phyloP scores from a whole-genome alignment of 2,113 vertebrate species.

The Indicator maculatus region DNA sequence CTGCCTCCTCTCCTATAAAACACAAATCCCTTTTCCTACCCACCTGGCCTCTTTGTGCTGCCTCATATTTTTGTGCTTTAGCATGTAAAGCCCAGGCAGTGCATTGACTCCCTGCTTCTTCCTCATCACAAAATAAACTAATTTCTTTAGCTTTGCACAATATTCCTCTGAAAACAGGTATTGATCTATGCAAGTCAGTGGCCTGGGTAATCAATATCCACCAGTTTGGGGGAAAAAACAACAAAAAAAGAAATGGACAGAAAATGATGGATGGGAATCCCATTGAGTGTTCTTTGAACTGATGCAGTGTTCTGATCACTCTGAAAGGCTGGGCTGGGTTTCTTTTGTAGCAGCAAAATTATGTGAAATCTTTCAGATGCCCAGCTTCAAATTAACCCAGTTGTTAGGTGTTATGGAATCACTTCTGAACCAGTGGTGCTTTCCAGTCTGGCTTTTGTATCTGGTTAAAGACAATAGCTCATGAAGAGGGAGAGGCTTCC shows the following conservation, averaged over 20 bases:
- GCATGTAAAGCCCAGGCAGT: slow-evolving; percentile 23
- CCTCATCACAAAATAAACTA: slow-evolving; percentile 69
- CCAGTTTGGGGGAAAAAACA: slow-evolving; percentile 50
- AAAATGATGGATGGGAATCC: slow-evolving; percentile 72
- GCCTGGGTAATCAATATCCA: slow-evolving; percentile 69
- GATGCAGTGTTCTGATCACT: slow-evolving; percentile 38
- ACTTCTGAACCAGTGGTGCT: not conserved
- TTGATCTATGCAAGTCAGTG: slow-evolving; percentile 70
- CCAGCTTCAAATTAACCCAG: not conserved
- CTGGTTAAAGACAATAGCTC: not conserved
- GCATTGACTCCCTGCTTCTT: slow-evolving; percentile 68
- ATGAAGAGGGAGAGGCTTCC: not conserved
- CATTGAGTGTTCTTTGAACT: slow-evolving; percentile 38
- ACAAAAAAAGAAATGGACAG: slow-evolving; percentile 43
- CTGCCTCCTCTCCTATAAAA: not conserved
- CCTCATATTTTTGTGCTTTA: not conserved
- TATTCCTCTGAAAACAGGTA: slow-evolving; percentile 71
- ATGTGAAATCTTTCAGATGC: slow-evolving; percentile 25
- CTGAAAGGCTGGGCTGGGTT: slow-evolving; percentile 25
- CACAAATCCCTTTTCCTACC: not conserved
- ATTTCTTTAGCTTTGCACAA: slow-evolving; percentile 71
- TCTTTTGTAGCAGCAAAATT: slow-evolving; percentile 12
- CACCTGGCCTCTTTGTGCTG: not conserved
- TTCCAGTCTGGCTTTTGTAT: not conserved
- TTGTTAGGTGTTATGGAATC: not conserved